Evolutionary conservation across 1,140 invertebrate genomes (phyloP), one percentile per base, ranked within the genome.

Genomic region (Teleopsis dalmanni): DNA sequence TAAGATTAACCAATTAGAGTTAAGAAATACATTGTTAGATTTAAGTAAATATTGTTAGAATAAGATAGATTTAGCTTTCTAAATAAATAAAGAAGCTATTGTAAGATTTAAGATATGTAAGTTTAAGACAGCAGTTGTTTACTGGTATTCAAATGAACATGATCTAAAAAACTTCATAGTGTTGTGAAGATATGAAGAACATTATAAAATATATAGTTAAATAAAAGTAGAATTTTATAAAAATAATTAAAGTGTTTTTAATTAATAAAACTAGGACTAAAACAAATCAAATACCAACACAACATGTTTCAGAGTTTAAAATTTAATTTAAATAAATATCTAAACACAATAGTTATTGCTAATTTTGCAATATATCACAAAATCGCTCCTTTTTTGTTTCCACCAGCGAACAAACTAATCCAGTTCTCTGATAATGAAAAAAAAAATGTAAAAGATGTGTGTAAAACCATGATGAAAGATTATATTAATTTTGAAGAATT

Each of bases 351-450:
- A 35, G 27, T 54, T 5, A 19, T 23, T 13, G 33, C 14, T 37
- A 43, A 51, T 40, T 31, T 41, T 8, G 33, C 37, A n/a, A 51
- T 36, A 16, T 54, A 34, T 22, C 40, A 51, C n/a, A 44, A 51
- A 10, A 48, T 51, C n/a, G 49, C 52, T 3, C n/a, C 51, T 2
- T 45, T 40, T 21, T 14, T 51, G 18, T 51, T 51, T 33, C 31
- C 40, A 21, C 40, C 48, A 11, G 33, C 50, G 22, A 54, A 54
- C 2, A 33, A 48, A 40, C 18, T 48, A 10, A 23, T 48, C 16
- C 33, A 51, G 40, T 54, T 47, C 29, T 46, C 37, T 31, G 34
- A 27, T 21, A 47, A 13, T 41, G 18, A 34, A 36, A 34, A 25
- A 41, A 41, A 13, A n/a, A 6, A 27, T 18, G 19, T 43, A 16